Evolutionary conservation across 2,797 vertebrate genomes (phyloP).

Genomic region (Pantherophis alleghaniensis): DNA sequence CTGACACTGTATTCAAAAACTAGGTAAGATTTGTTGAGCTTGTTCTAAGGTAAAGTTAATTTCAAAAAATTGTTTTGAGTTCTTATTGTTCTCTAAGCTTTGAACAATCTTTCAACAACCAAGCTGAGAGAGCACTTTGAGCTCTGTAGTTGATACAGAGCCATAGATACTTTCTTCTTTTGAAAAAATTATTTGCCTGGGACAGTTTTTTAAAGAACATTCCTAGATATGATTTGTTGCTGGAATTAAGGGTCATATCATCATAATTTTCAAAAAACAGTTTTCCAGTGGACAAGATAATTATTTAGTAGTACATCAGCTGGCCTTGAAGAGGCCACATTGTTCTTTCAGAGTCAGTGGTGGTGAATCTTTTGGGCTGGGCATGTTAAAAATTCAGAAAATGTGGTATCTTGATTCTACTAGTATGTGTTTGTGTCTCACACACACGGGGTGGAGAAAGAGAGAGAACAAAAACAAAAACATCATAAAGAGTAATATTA

Average conservation of each 20-base stretch:
- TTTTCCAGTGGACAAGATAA: neutral
- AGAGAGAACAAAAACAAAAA: neutral
- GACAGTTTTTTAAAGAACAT: neutral
- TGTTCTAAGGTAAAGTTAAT: neutral
- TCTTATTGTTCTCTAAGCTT: neutral
- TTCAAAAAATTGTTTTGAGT: neutral
- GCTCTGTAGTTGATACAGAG: neutral
- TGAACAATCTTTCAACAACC: neutral
- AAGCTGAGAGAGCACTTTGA: neutral
- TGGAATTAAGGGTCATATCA: neutral
- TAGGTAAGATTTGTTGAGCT: constrained; percentile 72
- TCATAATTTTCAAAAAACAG: neutral
- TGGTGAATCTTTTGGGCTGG: neutral
- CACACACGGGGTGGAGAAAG: neutral
- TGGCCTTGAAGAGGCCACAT: neutral
- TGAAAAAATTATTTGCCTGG: neutral
- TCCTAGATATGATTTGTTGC: no score
- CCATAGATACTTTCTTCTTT: neutral
- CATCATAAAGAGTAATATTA: neutral
- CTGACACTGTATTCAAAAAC: constrained; percentile 89
- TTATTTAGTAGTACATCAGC: neutral
- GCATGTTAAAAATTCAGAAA: neutral
- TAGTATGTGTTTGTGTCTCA: neutral
- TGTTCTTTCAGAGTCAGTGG: neutral
- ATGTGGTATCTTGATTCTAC: neutral